phyloP scores from a whole-genome alignment of 2,888 invertebrate genomes.

The Morinoia aosen region DNA sequence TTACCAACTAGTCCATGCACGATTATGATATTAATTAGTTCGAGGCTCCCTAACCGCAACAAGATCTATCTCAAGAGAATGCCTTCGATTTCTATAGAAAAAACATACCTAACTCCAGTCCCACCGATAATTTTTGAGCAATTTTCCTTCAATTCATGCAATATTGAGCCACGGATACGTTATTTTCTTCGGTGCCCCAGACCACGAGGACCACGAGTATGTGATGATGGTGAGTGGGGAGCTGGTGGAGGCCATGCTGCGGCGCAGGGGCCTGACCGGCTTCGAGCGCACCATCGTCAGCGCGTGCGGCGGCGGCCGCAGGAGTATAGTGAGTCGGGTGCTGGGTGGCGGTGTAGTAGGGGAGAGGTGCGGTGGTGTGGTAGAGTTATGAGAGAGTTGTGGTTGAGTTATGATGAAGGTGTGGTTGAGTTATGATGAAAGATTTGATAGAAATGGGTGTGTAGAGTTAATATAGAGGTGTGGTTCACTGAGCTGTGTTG shows the following conservation, averaged over 20 bases:
- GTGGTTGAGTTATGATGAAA: too few relatives aligned
- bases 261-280: not conserved
- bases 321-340: not conserved
- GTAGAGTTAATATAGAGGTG: not conserved
- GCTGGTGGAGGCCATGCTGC: not conserved
- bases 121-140: too few relatives aligned
- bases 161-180: not conserved
- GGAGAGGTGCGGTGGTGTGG: not conserved
- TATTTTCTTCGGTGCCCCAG: not conserved
- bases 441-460: too few relatives aligned
- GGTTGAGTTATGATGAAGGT: not conserved
- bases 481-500: not conserved
- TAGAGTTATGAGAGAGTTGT: not conserved
- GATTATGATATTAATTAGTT: too few relatives aligned
- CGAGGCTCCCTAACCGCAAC: too few relatives aligned
- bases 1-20: too few relatives aligned
- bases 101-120: too few relatives aligned
- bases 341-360: not conserved
- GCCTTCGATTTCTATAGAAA: too few relatives aligned
- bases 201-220: conserved; percentile 40
- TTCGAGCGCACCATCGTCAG: conserved; percentile 13
- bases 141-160: too few relatives aligned
- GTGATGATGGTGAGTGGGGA: not conserved
- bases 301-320: conserved; percentile 26
- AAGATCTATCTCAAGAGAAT: too few relatives aligned